Evolutionary conservation across 2,888 invertebrate genomes (phyloP).

Genomic region (Mactromeris polynyma): DNA sequence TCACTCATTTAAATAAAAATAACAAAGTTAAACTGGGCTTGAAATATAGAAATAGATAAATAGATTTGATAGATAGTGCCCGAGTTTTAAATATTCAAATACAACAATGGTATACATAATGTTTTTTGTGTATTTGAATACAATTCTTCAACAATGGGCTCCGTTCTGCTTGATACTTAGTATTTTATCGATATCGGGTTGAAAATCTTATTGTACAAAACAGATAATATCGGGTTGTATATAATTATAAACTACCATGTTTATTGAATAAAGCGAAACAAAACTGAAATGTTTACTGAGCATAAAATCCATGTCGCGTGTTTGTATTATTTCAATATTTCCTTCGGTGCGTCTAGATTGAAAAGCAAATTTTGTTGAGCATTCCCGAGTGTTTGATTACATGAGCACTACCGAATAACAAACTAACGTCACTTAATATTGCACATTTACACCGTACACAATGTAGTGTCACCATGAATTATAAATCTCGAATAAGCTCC

Average conservation of each 20-base stretch:
- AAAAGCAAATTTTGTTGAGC: background rate
- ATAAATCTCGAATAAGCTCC: slow-evolving; percentile 10
- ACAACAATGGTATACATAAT: too few relatives aligned
- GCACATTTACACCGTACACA: background rate
- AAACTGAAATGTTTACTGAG: background rate
- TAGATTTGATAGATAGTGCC: background rate
- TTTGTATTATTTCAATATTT: slow-evolving; percentile 10
- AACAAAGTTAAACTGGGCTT: background rate
- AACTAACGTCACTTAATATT: background rate
- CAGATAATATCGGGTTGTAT: background rate
- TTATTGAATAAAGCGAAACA: background rate
- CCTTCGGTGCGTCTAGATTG: background rate
- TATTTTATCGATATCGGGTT: background rate
- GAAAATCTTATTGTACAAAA: slow-evolving; percentile 10
- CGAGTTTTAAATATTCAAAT: background rate
- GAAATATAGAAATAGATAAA: background rate
- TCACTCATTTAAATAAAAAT: background rate
- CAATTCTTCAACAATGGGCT: background rate
- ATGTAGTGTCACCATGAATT: slow-evolving; percentile 16
- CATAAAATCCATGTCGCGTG: background rate
- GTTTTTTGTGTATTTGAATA: background rate
- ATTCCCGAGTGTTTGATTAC: background rate
- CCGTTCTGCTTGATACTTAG: background rate
- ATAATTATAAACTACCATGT: background rate
- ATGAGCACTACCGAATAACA: background rate